Conservation (phyloP, 2,113 vertebrate species). For the Xiphophorus maculatus region DNA sequence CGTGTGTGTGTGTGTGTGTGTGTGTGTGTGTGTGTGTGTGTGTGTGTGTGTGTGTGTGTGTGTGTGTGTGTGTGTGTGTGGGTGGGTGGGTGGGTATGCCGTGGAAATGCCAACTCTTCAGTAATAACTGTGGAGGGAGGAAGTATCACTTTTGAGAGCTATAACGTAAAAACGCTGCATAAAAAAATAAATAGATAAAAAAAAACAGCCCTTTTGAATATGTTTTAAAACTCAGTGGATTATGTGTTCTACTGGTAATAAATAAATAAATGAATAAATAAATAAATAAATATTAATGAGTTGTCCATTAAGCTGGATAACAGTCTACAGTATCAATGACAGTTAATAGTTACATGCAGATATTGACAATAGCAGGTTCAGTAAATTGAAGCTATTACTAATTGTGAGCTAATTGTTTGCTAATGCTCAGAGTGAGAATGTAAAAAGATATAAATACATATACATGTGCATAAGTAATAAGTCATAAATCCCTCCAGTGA, state of each 20-base stretch:
- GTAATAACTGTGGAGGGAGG: background rate
- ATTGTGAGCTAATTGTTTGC: background rate
- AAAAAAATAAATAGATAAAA: too few relatives aligned
- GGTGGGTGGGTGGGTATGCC: background rate
- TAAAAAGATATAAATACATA: background rate
- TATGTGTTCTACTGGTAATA: too few relatives aligned
- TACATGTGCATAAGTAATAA: background rate
- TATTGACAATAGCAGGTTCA: background rate
- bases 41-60: too few relatives aligned
- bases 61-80: background rate
- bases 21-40: too few relatives aligned
- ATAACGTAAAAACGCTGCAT: background rate
- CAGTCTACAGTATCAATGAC: background rate
- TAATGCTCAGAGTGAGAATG: background rate
- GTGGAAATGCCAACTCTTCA: background rate
- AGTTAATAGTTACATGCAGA: background rate
- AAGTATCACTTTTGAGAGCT: background rate
- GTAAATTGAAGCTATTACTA: background rate
- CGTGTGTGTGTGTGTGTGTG: background rate
- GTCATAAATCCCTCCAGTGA: background rate
- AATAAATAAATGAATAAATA: too few relatives aligned
- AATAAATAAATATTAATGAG: background rate
- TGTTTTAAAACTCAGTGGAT: too few relatives aligned
- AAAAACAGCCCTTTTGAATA: too few relatives aligned
- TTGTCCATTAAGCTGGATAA: background rate